Evolutionary conservation across 2,888 invertebrate genomes (phyloP).

Genomic region (Drosophila tanythrix): DNA sequence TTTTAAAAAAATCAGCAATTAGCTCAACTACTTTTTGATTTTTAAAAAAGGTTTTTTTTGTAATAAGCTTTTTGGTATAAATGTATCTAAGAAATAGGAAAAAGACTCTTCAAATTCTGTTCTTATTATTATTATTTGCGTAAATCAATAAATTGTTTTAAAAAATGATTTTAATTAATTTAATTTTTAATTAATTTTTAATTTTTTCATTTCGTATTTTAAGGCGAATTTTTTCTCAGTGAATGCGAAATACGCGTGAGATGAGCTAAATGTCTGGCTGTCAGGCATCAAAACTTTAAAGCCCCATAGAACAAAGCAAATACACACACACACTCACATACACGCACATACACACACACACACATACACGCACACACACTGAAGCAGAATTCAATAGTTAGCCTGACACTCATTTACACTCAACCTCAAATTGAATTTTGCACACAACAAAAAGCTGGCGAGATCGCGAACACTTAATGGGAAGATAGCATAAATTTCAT

Average conservation of each 20-base stretch:
- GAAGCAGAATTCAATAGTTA: constrained; percentile 26
- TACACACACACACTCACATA: neutral
- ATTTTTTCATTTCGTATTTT: neutral
- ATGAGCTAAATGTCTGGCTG: constrained; percentile 44
- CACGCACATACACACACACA: neutral
- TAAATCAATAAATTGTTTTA: too few relatives aligned
- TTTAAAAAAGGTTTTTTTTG: neutral
- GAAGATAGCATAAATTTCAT: constrained; percentile 55
- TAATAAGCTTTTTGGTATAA: neutral
- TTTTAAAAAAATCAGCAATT: neutral
- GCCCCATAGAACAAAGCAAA: constrained; percentile 51
- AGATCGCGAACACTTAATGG: constrained; percentile 47
- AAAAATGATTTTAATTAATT: neutral
- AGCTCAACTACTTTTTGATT: neutral
- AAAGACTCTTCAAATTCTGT: neutral
- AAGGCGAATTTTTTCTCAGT: neutral
- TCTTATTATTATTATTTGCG: too few relatives aligned
- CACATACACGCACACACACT: constrained; percentile 26
- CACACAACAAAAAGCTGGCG: constrained; percentile 50
- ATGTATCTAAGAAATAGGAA: neutral
- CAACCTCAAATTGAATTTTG: constrained; percentile 70
- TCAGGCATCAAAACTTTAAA: constrained; percentile 50
- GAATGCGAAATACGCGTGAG: constrained; percentile 10
- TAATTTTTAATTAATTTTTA: too few relatives aligned
- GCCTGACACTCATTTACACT: constrained; percentile 37